A percentile compares a stretch with the other conserved stretches of the same genome.
Conservation (phyloP, 1,140 invertebrate species). For the Lepidurus apus region DNA sequence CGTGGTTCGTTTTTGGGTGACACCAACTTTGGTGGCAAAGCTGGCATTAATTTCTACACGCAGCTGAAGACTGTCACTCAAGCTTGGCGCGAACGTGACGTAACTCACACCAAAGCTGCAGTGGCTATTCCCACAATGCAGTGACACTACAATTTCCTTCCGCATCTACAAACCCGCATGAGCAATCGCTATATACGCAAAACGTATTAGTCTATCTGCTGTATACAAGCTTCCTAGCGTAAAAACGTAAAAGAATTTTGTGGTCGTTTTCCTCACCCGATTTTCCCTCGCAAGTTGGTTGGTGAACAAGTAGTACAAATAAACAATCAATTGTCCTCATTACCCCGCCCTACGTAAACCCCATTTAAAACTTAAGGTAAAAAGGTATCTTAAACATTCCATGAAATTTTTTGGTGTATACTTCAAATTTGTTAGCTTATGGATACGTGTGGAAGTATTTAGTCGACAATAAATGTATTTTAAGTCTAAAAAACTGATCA, state of each 20-base stretch:
- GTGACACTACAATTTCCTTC: conserved; percentile 45
- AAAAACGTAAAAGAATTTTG: background rate
- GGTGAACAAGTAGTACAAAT: background rate
- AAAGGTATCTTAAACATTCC: background rate
- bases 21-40: conserved; percentile 94
- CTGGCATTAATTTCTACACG: conserved; percentile 95
- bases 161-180: background rate
- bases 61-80: conserved; percentile 97
- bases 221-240: background rate
- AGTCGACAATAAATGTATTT: background rate
- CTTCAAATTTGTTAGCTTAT: background rate
- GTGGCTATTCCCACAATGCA: conserved; percentile 87
- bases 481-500: background rate
- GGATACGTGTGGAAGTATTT: background rate
- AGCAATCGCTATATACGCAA: conserved; percentile 5
- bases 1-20: conserved; percentile 96
- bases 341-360: background rate
- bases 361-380: background rate
- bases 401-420: background rate
- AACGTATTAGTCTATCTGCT: background rate
- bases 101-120: conserved; percentile 62
- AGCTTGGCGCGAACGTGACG: conserved; percentile 86
- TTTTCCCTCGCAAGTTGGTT: conserved; percentile 12
- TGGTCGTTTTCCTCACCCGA: background rate
- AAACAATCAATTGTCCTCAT: background rate